Evolutionary conservation across 2,797 vertebrate genomes (phyloP), one percentile per base, ranked within the genome.

Genomic region (Chromis chromis): DNA sequence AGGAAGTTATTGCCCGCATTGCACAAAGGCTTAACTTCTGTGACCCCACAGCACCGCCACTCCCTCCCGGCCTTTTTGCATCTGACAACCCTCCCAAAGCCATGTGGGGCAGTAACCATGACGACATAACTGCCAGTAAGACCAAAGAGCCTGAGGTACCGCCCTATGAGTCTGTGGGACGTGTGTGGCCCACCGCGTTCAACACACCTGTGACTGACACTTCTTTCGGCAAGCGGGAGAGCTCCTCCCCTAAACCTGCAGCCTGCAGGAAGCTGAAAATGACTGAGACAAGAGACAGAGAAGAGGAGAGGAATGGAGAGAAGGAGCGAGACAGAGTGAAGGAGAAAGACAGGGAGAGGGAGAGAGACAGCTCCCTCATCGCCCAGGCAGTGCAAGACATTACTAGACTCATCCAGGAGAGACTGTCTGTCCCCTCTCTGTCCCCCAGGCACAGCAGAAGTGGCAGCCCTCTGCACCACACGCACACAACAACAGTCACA

Each of bases 1-100:
- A 99, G 82, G 97, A 99, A 88, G 97, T 99, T 71, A 99, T 99
- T 4, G 97, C 98, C 72, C 96, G 98, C 85, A 99, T 99, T 46
- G 97, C 98, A 82, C 97, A 99, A 90, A 96, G 97, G 88, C 94
- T 99, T 86, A 97, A 97, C 90, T 96, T 97, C 91, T 99, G 98
- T 81, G 97, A 99, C 91, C 96, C 96, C 61, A 95, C 95, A 1
- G 94, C 96, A 58, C 95, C 97, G 0, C 96, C 93, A 9, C 93
- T 96, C 65, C 93, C 96, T 48, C 94, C 95, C 1, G 93, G 89
- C 76, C 94, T 97, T 0, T 97, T 97, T 63, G 87, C 78, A 54
- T 22, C 86, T 0, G 95, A 90, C 39, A 89, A 90, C 86, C 95
- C 91, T 65, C 93, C 95, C 6, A 99, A 98, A 94, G 89, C 94